Base-by-base conservation (phyloP, 2,797 vertebrate genomes). In the Epinephelus malabaricus region DNA sequence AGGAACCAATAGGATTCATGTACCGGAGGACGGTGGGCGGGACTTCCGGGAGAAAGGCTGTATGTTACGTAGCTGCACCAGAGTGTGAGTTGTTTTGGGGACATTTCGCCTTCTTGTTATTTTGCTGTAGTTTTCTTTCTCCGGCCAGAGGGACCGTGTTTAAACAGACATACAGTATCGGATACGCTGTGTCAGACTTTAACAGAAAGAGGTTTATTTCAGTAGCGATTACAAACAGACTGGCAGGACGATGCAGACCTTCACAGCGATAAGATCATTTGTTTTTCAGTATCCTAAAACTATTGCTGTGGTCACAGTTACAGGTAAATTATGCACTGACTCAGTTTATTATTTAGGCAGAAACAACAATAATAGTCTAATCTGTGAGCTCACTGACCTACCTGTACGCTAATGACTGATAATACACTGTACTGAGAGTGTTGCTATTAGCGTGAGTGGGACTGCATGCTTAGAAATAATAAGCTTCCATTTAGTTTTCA, bases 231-330 rank as follows among this genome's bases (percentile, higher is more conserved):
- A 5, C 19, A 59, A 59, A n/a, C n/a, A 54, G 54, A 18, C 15
- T 6, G 4, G 1, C 9, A 2, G 25, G 38, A 56, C 23, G 7
- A 87, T 89, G 88, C 61, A 82, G 79, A 60, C 34, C 14, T 10
- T 84, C 17, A 13, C 75, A n/a, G 43, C 56, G 54, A 62, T 87
- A 3, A 59, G 63, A 25, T 68, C 79, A 2, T 83, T 88, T 71
- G 55, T 88, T 51, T 73, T 19, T 5, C 60, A 75, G 11, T 86
- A 92, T 56, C 79, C 83, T 17, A 80, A 82, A 81, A 88, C 77
- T 76, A 43, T 90, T 40, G 72, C 59, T n/a, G 18, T 84, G 27
- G 53, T 87, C 65, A 83, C 86, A 27, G 4, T 85, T 2, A 85
- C 92, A 86, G 91, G 91, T 92, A 86, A 83, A 8, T 1, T 1